Conservation (phyloP, 2,113 vertebrate genomes). For the Ivindomyrus marchei region DNA sequence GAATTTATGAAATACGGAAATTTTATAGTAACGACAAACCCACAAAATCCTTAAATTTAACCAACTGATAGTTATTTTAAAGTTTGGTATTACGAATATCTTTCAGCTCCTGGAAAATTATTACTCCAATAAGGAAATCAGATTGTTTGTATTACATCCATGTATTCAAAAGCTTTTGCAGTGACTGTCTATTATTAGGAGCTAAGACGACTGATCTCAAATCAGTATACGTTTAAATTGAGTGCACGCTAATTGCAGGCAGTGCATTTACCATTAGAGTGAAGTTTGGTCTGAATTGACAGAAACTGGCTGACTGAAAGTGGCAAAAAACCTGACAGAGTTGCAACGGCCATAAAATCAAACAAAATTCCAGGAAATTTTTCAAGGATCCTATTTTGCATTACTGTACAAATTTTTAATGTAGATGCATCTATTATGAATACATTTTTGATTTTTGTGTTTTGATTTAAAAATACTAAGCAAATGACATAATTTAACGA, state of each 20-base stretch:
- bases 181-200: not conserved
- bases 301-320: not conserved
- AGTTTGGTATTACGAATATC: not conserved
- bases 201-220: not conserved
- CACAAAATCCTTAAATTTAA: not conserved
- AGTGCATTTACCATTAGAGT: not conserved
- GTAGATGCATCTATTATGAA: not conserved
- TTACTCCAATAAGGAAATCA: not conserved
- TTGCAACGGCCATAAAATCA: not conserved
- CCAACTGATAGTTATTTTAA: not conserved
- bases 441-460: not conserved
- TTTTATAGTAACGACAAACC: not conserved
- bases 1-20: not conserved
- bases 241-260: not conserved
- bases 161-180: not conserved
- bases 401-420: not conserved
- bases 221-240: not conserved
- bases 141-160: not conserved
- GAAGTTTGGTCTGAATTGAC: not conserved
- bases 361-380: not conserved
- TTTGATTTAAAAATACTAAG: not conserved
- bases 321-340: not conserved
- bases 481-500: not conserved
- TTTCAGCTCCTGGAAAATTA: not conserved
- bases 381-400: not conserved